A percentile compares a stretch with the other conserved stretches of the same genome.
These are phyloP conservation scores for Heteractis magnifica DNA, from an alignment of 92 coral and sea anemone species.

Conservation along the genomic window DNA sequence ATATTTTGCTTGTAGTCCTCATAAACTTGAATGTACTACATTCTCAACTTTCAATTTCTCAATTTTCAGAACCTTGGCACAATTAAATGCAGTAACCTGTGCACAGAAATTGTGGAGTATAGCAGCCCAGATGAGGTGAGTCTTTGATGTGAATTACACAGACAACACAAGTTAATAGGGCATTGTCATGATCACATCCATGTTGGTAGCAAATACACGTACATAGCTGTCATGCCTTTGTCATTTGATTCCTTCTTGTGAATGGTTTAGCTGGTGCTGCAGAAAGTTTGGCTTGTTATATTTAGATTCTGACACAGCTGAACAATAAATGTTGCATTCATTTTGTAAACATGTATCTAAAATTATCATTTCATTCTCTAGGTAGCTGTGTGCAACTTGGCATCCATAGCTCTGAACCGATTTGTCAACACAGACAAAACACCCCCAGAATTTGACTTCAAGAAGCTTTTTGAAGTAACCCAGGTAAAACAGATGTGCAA, in stretches of 20 bases:
- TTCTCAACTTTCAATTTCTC: not conserved
- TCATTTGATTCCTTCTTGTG: not conserved
- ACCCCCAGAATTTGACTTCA: conserved; percentile 73
- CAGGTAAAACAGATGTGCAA: conserved; percentile 45
- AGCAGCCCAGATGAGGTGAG: conserved; percentile 90
- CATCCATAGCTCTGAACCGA: conserved; percentile 90
- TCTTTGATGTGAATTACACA: not conserved
- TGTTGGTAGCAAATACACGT: not conserved
- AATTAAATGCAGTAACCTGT: conserved; percentile 95
- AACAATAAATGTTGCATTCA: no score
- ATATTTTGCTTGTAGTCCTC: not conserved
- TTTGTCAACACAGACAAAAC: conserved; percentile 79
- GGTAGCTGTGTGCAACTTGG: conserved; percentile 99
- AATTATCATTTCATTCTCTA: conserved; percentile 8
- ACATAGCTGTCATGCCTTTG: not conserved
- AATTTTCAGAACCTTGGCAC: conserved; percentile 85
- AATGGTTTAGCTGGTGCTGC: no score
- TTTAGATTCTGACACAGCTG: not conserved
- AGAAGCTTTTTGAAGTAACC: conserved; percentile 94
- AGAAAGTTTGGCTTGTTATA: no score
- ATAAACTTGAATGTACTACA: not conserved
- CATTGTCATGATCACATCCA: no score
- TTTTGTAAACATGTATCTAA: no score
- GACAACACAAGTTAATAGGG: not conserved
- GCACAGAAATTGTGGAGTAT: conserved; percentile 96